Evolutionary conservation across 2,888 invertebrate genomes (phyloP).

Genomic region (Zygothrica quintamaculata): DNA sequence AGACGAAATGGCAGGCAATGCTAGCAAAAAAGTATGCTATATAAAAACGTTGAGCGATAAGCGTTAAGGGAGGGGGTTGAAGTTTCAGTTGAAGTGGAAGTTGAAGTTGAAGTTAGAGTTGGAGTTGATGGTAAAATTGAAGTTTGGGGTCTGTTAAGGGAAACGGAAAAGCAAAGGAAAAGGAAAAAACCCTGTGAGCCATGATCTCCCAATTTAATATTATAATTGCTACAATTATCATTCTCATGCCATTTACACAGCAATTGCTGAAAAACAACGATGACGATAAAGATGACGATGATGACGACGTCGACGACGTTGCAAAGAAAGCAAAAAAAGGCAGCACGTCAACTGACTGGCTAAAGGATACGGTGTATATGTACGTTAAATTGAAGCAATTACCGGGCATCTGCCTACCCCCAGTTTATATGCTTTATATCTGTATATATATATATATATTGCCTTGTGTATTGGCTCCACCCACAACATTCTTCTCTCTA

Average conservation of each 20-base stretch:
- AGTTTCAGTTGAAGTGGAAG: no score
- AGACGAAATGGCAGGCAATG: constrained; percentile 15
- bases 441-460: constrained; percentile 11
- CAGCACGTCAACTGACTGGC: constrained; percentile 61
- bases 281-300: constrained; percentile 12
- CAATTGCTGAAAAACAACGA: constrained; percentile 73
- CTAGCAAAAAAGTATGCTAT: constrained; percentile 69
- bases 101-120: constrained; percentile 2
- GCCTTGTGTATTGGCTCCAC: constrained; percentile 48
- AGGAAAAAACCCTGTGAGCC: constrained; percentile 79
- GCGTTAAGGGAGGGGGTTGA: not conserved
- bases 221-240: constrained; percentile 85
- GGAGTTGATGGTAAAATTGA: not conserved
- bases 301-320: not conserved
- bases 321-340: constrained; percentile 23
- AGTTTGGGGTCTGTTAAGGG: not conserved
- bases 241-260: constrained; percentile 82
- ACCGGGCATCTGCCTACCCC: constrained; percentile 56
- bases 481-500: constrained; percentile 28
- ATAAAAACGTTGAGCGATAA: constrained; percentile 43
- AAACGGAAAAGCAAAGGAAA: constrained; percentile 13
- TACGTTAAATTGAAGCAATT: constrained; percentile 78
- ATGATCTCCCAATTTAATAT: constrained; percentile 85
- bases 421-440: constrained; percentile 23
- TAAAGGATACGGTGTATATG: constrained; percentile 43